Evolutionary conservation across 2,888 invertebrate genomes (phyloP), one percentile per base, ranked within the genome.

Genomic region (Platypus cylindrus): DNA sequence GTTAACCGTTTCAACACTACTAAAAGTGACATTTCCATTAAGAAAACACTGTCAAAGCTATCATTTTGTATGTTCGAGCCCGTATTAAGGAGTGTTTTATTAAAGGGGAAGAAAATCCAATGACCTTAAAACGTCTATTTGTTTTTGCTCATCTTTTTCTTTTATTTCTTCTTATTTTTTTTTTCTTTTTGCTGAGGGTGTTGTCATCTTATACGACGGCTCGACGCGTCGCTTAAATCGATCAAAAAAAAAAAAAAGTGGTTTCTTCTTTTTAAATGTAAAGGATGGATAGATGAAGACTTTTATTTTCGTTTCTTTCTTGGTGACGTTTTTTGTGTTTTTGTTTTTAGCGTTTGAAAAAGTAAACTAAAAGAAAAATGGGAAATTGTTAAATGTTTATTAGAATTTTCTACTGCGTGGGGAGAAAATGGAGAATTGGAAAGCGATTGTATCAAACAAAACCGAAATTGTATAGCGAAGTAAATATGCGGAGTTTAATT

Each of bases 161-260:
- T 14, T 12, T 12, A 9, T 25, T 12, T 8, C 25, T 5, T 11
- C 12, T 12, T 11, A 5, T 12, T 25, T 25, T 12, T 5, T 11
- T 11, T 9, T 7, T 9, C 20, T 9, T 20, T 7, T 9, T 5
- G 5, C 11, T 5, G 27, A 37, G 40, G 34, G 36, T 40, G 40
- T 40, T 37, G 40, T 36, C 40, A 40, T 40, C 40, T 34, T 36
- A 40, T 40, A 34, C 40, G 25, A 27, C 33, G 17, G 32, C 36
- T 39, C 25, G 24, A 30, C 32, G 34, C 30, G 13, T 16, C 22
- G 28, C 34, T 26, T 37, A 31, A 36, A 40, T 40, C 40, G 40
- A 40, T 40, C 40, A 40, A 36, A 24, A 40, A 40, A 34, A 34
- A n/a, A n/a, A n/a, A n/a, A n/a, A n/a, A n/a, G n/a, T n/a, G n/a